These are phyloP conservation scores for Ichneumoninae sp. DNA, from an alignment of 2,888 invertebrate genomes.

Conservation along the genomic window DNA sequence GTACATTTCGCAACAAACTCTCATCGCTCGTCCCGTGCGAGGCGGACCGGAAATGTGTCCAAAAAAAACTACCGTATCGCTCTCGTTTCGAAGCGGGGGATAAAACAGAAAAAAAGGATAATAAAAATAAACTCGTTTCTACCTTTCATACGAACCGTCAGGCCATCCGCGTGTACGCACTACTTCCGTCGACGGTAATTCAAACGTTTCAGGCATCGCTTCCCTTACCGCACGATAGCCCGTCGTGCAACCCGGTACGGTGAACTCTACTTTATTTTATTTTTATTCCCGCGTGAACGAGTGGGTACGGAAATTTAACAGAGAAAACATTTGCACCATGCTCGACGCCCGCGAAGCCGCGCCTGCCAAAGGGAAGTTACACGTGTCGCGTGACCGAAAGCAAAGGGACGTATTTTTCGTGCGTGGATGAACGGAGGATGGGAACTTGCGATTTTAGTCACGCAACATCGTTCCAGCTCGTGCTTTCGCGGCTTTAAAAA, in stretches of 20 bases:
- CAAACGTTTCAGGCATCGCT: constrained; percentile 41
- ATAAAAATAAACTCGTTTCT: not conserved
- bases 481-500: not conserved
- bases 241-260: not conserved
- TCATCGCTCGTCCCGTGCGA: not conserved
- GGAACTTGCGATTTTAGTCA: too few relatives aligned
- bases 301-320: not conserved
- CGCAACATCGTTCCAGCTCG: too few relatives aligned
- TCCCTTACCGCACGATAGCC: constrained; percentile 17
- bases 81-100: constrained; percentile 1
- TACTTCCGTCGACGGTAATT: constrained; percentile 1
- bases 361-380: not conserved
- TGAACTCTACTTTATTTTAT: constrained; percentile 12
- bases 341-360: constrained; percentile 7
- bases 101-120: constrained; percentile 2
- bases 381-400: too few relatives aligned
- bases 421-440: too few relatives aligned
- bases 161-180: constrained; percentile 9
- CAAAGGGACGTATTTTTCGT: too few relatives aligned
- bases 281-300: constrained; percentile 3
- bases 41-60: constrained; percentile 1
- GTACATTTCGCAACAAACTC: not conserved
- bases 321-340: not conserved
- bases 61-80: constrained; percentile 13
- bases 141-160: not conserved